A percentile compares a stretch with the other conserved stretches of the same genome.
Evolutionary conservation across 2,888 invertebrate genomes (phyloP).

Genomic region (Phytoseiulus persimilis): DNA sequence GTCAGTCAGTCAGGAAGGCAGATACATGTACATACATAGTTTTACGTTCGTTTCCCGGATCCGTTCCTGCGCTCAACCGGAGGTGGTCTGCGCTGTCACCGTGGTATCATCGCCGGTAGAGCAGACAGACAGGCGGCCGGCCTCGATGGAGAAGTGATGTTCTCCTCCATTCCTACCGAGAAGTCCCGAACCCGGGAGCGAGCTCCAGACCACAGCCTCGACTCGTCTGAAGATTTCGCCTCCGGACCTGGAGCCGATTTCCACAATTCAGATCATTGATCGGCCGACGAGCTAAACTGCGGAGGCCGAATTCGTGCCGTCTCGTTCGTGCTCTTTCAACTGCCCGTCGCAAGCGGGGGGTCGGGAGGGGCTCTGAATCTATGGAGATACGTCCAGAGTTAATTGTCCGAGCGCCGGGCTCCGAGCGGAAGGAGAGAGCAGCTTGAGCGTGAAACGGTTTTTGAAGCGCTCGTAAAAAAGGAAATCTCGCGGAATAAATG

Average conservation of each 20-base stretch:
- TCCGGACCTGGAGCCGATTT: too few relatives aligned
- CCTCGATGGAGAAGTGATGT: not conserved
- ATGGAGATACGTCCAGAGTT: not conserved
- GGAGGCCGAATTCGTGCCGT: too few relatives aligned
- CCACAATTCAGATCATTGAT: too few relatives aligned
- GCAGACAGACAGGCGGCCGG: too few relatives aligned
- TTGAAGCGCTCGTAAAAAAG: not conserved
- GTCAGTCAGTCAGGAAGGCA: not conserved
- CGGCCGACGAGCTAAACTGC: too few relatives aligned
- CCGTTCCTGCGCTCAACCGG: not conserved
- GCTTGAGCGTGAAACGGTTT: not conserved
- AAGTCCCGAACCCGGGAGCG: too few relatives aligned
- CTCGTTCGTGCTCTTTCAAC: too few relatives aligned
- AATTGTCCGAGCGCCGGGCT: not conserved
- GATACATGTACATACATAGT: not conserved
- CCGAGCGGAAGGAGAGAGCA: not conserved
- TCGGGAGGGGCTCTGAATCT: too few relatives aligned
- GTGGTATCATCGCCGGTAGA: not conserved
- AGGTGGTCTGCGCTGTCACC: not conserved
- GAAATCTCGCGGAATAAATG: not conserved
- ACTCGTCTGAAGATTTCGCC: too few relatives aligned
- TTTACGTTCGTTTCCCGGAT: not conserved
- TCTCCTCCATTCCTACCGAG: too few relatives aligned
- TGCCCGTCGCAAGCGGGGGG: too few relatives aligned
- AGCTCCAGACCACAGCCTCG: too few relatives aligned